Conservation (phyloP, 2,888 invertebrate species). For the Artemia sp. region DNA sequence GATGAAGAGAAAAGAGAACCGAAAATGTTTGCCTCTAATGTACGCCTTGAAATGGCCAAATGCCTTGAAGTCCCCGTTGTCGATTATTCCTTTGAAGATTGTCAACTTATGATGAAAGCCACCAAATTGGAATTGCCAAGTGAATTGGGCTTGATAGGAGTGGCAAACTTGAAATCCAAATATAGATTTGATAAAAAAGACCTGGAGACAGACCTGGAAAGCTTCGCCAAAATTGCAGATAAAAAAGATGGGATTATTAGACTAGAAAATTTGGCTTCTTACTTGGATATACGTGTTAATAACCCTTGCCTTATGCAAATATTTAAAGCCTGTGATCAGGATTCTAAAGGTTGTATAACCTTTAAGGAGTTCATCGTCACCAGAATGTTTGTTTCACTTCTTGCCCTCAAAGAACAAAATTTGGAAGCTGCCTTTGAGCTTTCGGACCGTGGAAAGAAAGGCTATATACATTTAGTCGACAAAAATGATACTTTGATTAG, state of each 20-base stretch:
- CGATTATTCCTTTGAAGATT: slow-evolving; percentile 84
- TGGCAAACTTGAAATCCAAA: slow-evolving; percentile 53
- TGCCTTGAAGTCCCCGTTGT: slow-evolving; percentile 66
- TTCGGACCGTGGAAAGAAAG: no score
- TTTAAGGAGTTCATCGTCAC: no score
- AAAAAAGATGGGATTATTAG: slow-evolving; percentile 32
- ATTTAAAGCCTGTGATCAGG: slow-evolving; percentile 49
- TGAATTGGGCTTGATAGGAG: slow-evolving; percentile 54
- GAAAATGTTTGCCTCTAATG: slow-evolving; percentile 73
- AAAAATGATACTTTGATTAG: no score
- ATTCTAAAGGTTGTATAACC: no score
- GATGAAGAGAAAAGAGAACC: slow-evolving; percentile 71
- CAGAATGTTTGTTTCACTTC: no score
- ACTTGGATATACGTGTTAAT: slow-evolving; percentile 43
- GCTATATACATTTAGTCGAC: no score
- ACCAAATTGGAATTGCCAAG: slow-evolving; percentile 61
- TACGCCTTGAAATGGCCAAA: slow-evolving; percentile 77
- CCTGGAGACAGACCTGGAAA: slow-evolving; percentile 31
- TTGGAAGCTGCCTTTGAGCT: no score
- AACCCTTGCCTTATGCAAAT: slow-evolving; percentile 42
- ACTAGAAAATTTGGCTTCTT: slow-evolving; percentile 42
- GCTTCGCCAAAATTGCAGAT: slow-evolving; percentile 24
- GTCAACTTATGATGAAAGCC: slow-evolving; percentile 64
- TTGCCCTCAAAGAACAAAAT: no score
- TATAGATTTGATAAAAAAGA: slow-evolving; percentile 43